A percentile compares a stretch with the other conserved stretches of the same genome.
Evolutionary conservation across 2,888 invertebrate species (phyloP).

Genomic region (Magallana nippona): DNA sequence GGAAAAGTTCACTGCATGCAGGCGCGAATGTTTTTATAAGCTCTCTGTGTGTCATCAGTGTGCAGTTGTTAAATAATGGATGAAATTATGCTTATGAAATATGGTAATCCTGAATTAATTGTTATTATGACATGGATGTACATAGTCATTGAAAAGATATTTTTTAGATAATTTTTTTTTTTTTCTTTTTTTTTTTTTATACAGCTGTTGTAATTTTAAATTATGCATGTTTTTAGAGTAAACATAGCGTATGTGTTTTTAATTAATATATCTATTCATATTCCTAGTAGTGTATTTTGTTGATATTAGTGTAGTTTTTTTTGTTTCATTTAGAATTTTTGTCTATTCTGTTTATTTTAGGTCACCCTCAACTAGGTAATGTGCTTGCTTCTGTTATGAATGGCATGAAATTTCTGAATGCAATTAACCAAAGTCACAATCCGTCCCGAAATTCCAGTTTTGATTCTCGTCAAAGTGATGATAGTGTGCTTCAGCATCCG

Average conservation of each 20-base stretch:
- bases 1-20: constrained; percentile 17
- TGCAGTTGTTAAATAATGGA: neutral
- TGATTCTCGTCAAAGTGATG: constrained; percentile 27
- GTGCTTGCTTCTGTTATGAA: constrained; percentile 50
- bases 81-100: constrained; percentile 5
- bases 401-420: constrained; percentile 50
- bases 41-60: neutral
- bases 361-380: constrained; percentile 44
- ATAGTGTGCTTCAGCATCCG: constrained; percentile 48
- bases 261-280: too few species aligned
- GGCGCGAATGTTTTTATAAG: neutral
- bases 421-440: constrained; percentile 35
- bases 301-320: neutral
- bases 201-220: too few species aligned
- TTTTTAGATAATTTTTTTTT: too few species aligned
- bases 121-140: neutral
- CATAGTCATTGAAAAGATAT: too few species aligned
- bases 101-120: constrained; percentile 2
- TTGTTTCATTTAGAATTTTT: constrained; percentile 25
- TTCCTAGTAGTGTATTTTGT: neutral
- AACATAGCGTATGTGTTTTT: too few species aligned
- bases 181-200: too few species aligned
- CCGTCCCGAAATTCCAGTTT: constrained; percentile 18
- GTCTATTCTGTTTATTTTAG: constrained; percentile 42
- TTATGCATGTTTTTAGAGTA: too few species aligned